These are phyloP conservation scores for Maconellicoccus hirsutus DNA, from an alignment of 1,140 invertebrate species.

Conservation along the genomic window DNA sequence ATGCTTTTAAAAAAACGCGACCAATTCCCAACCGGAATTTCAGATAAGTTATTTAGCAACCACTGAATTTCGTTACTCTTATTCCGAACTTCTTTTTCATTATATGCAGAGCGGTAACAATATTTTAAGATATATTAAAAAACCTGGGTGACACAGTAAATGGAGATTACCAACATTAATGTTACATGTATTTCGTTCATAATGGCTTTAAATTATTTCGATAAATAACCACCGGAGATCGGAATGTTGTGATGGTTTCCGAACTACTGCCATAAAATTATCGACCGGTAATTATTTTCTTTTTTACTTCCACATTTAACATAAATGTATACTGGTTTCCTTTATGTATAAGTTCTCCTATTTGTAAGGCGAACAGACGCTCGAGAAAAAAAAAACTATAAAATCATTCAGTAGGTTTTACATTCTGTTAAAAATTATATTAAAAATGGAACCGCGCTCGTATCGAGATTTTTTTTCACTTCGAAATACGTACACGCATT, in stretches of 20 bases:
- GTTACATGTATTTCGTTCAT: not conserved
- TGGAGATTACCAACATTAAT: not conserved
- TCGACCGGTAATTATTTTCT: not conserved
- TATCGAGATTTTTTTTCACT: no score
- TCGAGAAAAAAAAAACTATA: no score
- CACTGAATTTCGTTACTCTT: not conserved
- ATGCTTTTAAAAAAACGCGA: no score
- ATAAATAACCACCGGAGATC: not conserved
- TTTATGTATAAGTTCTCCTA: no score
- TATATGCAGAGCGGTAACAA: not conserved
- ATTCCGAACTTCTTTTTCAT: not conserved
- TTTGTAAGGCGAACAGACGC: no score
- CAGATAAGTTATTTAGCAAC: not conserved
- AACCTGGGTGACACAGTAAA: slow-evolving; percentile 2
- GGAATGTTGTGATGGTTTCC: slow-evolving; percentile 2
- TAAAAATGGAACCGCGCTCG: no score
- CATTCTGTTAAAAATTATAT: no score
- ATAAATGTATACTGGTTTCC: no score
- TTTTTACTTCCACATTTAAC: no score
- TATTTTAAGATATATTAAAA: slow-evolving; percentile 10
- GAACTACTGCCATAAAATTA: not conserved
- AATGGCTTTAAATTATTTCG: not conserved
- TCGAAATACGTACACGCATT: no score
- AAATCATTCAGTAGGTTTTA: no score
- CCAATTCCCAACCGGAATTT: no score